Base-by-base conservation (phyloP, 1,140 invertebrate species). In the Trachymyrmex septentrionalis region DNA sequence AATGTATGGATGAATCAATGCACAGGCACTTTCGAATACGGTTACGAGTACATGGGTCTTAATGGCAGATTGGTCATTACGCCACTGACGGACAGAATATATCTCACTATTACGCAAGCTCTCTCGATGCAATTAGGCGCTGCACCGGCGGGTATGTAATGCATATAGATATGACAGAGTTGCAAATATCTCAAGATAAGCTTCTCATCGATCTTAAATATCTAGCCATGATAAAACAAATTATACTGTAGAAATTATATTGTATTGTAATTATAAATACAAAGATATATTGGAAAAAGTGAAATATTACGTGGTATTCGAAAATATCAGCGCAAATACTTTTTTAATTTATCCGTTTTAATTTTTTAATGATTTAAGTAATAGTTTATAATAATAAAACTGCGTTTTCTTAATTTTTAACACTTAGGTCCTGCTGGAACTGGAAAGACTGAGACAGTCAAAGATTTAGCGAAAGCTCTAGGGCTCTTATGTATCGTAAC, bases 31-130 rank as follows among this genome's bases (percentile, higher is more conserved):
- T 99, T 99, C 93, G 97, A 98, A 80, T 99, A 99, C 92, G 98
- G 98, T 19, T 99, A 99, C 92, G 98, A 99, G 93, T 99, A 99
- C 92, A 99, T 99, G 98, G 98, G 98, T 0, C 95, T 99, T 0
- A 99, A 98, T 95, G 98, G 98, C 2, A 96, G 98, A 84, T 95
- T 99, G 61, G 98, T 99, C 2, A 98, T 99, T 21, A 99, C 98
- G 1, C 98, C 98, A 5, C 94, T 99, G 3, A 99, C 98, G 2
- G 98, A 99, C 94, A 96, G 98, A 85, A 98, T 99, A 89, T 99
- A 99, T 94, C 95, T 99, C 7, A 99, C 98, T 0, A 97, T 99
- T 14, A 99, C 98, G 0, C 98, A 99, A 95, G 98, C 98, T 0
- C 95, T 99, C 19, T 97, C 97, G 1, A 98, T 99, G 97, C 97